Evolutionary conservation across 1,140 invertebrate species (phyloP), one percentile per base, ranked within the genome.

Genomic region (Pinna nobilis): DNA sequence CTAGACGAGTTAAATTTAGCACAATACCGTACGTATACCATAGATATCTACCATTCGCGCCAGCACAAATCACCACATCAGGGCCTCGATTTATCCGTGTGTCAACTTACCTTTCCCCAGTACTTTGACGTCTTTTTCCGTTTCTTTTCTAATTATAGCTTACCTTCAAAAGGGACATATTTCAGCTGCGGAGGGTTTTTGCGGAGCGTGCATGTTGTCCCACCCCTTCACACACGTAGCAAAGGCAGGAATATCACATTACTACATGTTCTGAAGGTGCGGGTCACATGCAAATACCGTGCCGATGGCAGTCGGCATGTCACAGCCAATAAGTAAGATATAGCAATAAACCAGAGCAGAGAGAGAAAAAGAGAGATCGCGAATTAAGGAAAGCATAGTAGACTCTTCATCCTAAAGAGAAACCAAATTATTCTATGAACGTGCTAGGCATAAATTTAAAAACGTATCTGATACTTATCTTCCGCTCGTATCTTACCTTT

Each of bases 141-240:
- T 59, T 59, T 30, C 30, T 15, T 59, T 59, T 59, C 55, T n/a
- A 33, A 15, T 25, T 20, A 30, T 32, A 59, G 23, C 37, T 35
- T 32, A 9, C 37, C 37, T 35, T 33, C 55, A 59, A 33, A 35
- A 35, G 33, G 37, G 33, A 25, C 33, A 59, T 59, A 59, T 59
- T 59, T 59, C 37, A 59, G n/a, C n/a, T n/a, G n/a, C n/a, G n/a
- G 30, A 59, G 9, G 30, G n/a, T 20, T 13, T 25, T 20, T 37
- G 59, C 32, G 59, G 59, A 9, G 33, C 37, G 59, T 63, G 59
- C 59, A 63, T 41, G 59, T 63, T 63, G 59, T 15, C 59, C 59
- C 59, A 63, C 59, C 59, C 59, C 59, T 63, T 63, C 59, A 63
- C 59, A 63, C 59, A 63, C 59, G 59, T 63, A 63, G 59, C 59